Evolutionary conservation across 2,113 vertebrate genomes (phyloP).

Genomic region (Morone chrysops): DNA sequence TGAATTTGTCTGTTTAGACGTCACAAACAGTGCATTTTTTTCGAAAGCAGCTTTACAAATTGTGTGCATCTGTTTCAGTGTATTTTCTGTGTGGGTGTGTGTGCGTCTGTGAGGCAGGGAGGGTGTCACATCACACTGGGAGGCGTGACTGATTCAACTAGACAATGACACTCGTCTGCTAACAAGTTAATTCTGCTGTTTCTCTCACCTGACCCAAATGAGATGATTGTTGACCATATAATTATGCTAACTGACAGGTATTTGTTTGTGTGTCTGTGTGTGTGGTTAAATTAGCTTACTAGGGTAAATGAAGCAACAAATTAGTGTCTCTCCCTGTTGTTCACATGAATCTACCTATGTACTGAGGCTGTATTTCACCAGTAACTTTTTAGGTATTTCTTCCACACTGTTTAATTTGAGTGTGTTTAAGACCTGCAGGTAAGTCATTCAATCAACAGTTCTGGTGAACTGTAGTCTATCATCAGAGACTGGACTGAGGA

Average conservation of each 20-base stretch:
- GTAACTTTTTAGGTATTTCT: not conserved
- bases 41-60: not conserved
- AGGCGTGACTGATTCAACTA: slow-evolving; percentile 35
- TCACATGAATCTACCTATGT: not conserved
- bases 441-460: too few species aligned
- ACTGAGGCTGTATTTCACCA: not conserved
- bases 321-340: slow-evolving; percentile 17
- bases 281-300: slow-evolving; percentile 45
- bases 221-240: slow-evolving; percentile 51
- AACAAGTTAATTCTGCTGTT: slow-evolving; percentile 31
- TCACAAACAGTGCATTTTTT: not conserved
- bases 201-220: slow-evolving; percentile 40
- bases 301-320: slow-evolving; percentile 51
- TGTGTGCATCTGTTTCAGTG: not conserved
- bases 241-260: slow-evolving; percentile 32
- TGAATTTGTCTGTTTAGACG: not conserved
- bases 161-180: slow-evolving; percentile 23
- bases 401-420: not conserved
- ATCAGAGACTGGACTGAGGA: too few species aligned
- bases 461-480: too few species aligned
- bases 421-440: too few species aligned
- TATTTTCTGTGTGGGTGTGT: not conserved
- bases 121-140: not conserved
- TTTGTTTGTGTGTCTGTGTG: slow-evolving; percentile 24
- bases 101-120: not conserved